These are phyloP conservation scores for Chascanopsetta lugubris DNA, from an alignment of 2,113 vertebrate genomes.

Conservation along the genomic window DNA sequence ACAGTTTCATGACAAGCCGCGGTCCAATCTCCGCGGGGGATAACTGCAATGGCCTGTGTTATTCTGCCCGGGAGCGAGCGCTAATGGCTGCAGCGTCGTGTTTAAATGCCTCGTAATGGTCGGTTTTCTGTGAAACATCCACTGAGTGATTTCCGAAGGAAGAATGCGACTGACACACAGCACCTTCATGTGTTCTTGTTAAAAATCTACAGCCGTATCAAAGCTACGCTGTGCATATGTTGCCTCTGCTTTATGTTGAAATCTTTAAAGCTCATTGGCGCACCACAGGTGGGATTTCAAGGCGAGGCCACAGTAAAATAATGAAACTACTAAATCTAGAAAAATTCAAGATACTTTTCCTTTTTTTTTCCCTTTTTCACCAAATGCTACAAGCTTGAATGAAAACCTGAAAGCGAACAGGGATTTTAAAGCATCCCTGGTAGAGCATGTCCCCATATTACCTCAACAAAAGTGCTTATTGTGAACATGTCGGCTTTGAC, in stretches of 20 bases:
- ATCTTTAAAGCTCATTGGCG: not conserved
- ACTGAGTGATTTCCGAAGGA: not conserved
- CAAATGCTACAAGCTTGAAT: too few species aligned
- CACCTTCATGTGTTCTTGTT: not conserved
- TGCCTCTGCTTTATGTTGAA: not conserved
- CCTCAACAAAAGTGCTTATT: too few species aligned
- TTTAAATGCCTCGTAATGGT: not conserved
- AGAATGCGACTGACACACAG: not conserved
- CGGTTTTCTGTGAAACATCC: not conserved
- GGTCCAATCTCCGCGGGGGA: constrained; percentile 12
- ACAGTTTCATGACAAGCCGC: not conserved
- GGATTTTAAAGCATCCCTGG: not conserved
- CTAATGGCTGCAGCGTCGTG: not conserved
- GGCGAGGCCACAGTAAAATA: not conserved
- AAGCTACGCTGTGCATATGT: not conserved
- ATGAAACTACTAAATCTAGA: not conserved
- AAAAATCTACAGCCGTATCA: not conserved
- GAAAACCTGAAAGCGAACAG: not conserved
- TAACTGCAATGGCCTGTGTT: not conserved
- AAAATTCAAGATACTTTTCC: not conserved
- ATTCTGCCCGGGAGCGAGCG: not conserved
- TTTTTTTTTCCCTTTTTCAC: too few species aligned
- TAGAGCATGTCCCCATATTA: not conserved
- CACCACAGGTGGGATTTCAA: not conserved
- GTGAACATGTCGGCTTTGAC: too few species aligned